Evolutionary conservation across 2,888 invertebrate genomes (phyloP).

Genomic region (Hedychridium roseum): DNA sequence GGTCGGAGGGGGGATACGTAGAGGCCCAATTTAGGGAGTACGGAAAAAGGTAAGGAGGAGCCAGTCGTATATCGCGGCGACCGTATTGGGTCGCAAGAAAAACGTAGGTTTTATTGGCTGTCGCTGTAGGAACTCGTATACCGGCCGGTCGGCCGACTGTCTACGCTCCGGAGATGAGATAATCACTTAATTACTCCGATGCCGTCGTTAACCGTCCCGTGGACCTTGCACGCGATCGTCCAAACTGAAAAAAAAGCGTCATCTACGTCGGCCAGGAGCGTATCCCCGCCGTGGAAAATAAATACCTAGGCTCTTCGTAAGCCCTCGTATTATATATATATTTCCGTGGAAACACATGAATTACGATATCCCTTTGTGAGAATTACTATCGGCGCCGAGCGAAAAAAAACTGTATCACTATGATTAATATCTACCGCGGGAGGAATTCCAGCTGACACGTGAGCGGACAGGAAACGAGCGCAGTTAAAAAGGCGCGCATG

Average conservation of each 20-base stretch:
- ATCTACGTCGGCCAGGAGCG: constrained; percentile 8
- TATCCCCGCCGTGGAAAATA: no score
- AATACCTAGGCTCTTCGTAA: no score
- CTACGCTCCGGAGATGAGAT: constrained; percentile 43
- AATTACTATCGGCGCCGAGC: no score
- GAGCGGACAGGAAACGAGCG: no score
- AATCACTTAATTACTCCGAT: constrained; percentile 52
- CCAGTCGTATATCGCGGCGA: background rate
- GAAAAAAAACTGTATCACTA: no score
- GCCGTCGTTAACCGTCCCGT: constrained; percentile 25
- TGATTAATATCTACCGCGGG: no score
- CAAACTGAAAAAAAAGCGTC: constrained; percentile 28
- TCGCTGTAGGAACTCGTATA: constrained; percentile 20
- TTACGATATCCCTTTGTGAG: no score
- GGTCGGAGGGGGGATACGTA: constrained; percentile 8
- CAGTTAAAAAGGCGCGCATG: no score
- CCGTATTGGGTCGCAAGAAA: constrained; percentile 5
- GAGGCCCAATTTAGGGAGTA: constrained; percentile 13
- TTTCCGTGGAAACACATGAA: no score
- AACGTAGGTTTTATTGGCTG: constrained; percentile 9
- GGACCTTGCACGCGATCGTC: constrained; percentile 40
- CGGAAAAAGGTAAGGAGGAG: no score
- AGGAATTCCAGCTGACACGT: no score
- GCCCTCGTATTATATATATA: no score
- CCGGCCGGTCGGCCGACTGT: constrained; percentile 39